A percentile compares a stretch with the other conserved stretches of the same genome.
Evolutionary conservation across 2,797 vertebrate genomes (phyloP).

Genomic region (Mallotus villosus): DNA sequence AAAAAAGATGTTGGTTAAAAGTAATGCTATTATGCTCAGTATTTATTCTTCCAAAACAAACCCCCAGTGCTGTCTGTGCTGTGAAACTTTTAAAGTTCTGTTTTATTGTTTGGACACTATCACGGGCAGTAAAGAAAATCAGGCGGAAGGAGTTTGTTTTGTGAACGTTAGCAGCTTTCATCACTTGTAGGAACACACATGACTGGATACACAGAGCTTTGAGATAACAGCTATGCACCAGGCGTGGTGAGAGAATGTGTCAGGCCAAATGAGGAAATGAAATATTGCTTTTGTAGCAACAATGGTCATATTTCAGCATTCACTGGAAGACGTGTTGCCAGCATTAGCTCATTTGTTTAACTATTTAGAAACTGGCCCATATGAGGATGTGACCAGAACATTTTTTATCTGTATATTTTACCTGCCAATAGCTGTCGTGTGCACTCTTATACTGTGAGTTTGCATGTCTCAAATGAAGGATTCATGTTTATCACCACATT

Average conservation of each 20-base stretch:
- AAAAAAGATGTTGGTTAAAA: too few species aligned
- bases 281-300: conserved; percentile 23
- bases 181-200: conserved; percentile 9
- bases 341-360: conserved; percentile 7
- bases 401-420: neutral
- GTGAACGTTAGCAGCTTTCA: conserved; percentile 10
- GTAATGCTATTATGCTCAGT: too few species aligned
- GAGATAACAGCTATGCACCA: conserved; percentile 16
- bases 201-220: conserved; percentile 11
- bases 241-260: conserved; percentile 25
- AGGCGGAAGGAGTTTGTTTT: neutral
- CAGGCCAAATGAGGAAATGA: conserved; percentile 16
- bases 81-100: neutral
- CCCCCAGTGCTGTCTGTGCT: neutral
- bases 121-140: neutral
- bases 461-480: neutral
- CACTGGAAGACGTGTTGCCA: conserved; percentile 1
- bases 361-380: neutral
- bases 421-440: neutral
- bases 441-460: neutral
- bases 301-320: conserved; percentile 9
- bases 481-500: neutral
- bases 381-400: too few species aligned
- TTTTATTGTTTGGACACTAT: conserved; percentile 13
- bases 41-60: too few species aligned